Conservation (phyloP, 2,113 vertebrate genomes). For the Psittacus erithacus region DNA sequence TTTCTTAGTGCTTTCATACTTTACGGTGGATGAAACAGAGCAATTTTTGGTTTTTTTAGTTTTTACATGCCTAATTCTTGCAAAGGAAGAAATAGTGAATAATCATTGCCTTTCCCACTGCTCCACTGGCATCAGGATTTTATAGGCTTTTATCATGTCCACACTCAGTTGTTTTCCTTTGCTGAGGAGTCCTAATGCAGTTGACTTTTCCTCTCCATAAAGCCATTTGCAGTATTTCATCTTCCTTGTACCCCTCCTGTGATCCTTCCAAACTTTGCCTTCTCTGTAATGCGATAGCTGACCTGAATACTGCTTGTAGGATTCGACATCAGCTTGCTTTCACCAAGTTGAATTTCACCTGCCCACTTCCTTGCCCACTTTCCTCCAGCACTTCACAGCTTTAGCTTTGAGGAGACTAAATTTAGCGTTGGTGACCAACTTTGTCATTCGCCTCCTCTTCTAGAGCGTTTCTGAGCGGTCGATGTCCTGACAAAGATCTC, state of each 20-base stretch:
- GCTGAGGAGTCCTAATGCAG: not conserved
- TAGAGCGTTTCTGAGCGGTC: not conserved
- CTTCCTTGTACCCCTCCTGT: not conserved
- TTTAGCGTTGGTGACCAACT: constrained; percentile 48
- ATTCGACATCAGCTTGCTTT: not conserved
- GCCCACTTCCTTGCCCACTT: constrained; percentile 44
- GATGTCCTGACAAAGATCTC: not conserved
- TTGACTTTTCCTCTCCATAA: not conserved
- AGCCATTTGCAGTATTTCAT: not conserved
- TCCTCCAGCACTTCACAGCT: constrained; percentile 21
- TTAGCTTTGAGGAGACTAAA: constrained; percentile 23
- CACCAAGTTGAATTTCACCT: constrained; percentile 48
- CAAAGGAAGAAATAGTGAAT: not conserved
- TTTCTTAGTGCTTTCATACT: not conserved
- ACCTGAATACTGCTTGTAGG: constrained; percentile 28
- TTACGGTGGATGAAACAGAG: not conserved
- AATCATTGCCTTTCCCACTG: not conserved
- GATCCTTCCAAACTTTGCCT: not conserved
- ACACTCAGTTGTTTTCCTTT: not conserved
- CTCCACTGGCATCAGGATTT: not conserved
- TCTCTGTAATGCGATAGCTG: not conserved
- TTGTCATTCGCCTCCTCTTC: not conserved
- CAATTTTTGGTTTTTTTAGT: not conserved
- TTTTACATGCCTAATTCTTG: not conserved
- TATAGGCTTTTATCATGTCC: not conserved